Evolutionary conservation across 1,140 invertebrate genomes (phyloP).

Genomic region (Eurosta solidaginis): DNA sequence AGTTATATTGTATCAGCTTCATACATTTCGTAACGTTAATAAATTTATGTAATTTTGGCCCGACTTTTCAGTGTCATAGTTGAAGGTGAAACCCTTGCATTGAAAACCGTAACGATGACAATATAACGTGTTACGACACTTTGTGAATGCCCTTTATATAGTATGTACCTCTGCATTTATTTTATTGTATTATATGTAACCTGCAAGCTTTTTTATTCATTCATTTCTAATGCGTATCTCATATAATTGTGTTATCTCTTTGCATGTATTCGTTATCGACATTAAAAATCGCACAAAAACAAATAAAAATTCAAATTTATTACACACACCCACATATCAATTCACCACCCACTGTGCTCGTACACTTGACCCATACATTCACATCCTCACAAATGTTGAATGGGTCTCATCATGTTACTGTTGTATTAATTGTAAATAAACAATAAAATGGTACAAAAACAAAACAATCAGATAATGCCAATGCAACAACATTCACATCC

Average conservation of each 20-base stretch:
- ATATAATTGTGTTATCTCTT: constrained; percentile 28
- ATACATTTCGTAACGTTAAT: no score
- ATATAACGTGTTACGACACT: no score
- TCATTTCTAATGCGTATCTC: constrained; percentile 12
- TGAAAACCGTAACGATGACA: no score
- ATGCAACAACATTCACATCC: constrained; percentile 45
- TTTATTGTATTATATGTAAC: constrained; percentile 1
- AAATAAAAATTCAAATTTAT: not conserved
- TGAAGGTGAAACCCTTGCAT: no score
- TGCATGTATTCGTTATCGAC: constrained; percentile 20
- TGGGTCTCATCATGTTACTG: not conserved
- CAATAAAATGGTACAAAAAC: not conserved
- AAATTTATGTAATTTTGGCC: no score
- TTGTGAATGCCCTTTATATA: no score
- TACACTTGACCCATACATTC: no score
- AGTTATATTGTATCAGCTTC: no score
- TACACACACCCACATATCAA: not conserved
- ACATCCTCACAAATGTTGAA: not conserved
- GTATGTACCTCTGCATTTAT: not conserved
- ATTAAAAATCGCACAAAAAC: not conserved
- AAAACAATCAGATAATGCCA: constrained; percentile 49
- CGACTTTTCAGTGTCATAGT: no score
- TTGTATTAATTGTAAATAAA: not conserved
- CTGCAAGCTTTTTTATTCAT: constrained; percentile 3
- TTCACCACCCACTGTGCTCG: no score